These are phyloP conservation scores for Lordiphosa collinella DNA, from an alignment of 1,140 invertebrate species.

Conservation along the genomic window DNA sequence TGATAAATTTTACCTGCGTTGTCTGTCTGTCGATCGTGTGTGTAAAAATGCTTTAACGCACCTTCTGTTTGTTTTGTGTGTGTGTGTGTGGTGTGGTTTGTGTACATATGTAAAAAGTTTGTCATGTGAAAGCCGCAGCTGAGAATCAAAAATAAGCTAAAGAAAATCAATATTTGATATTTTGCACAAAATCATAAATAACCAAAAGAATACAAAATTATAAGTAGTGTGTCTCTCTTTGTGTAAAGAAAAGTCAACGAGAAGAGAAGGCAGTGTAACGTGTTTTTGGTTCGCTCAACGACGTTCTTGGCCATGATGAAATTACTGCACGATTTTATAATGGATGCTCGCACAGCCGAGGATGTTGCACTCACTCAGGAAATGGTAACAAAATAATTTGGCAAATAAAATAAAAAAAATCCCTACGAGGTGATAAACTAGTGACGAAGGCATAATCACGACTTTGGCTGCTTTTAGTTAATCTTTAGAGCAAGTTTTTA, in stretches of 20 bases:
- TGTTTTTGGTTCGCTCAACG: conserved; percentile 38
- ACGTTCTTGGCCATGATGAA: conserved; percentile 68
- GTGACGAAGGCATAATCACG: background rate
- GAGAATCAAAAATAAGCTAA: conserved; percentile 38
- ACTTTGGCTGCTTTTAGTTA: too few species aligned
- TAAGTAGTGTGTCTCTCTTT: too few species aligned
- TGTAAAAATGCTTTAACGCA: conserved; percentile 35
- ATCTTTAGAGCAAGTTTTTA: too few species aligned
- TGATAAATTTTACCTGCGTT: conserved; percentile 40
- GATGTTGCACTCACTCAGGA: conserved; percentile 76
- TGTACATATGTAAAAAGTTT: conserved; percentile 29
- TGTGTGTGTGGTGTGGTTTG: background rate
- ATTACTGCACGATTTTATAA: conserved; percentile 76
- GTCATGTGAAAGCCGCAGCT: conserved; percentile 57
- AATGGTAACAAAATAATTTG: conserved; percentile 62
- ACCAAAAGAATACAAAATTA: conserved; percentile 13
- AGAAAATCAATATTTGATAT: conserved; percentile 52
- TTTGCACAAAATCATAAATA: conserved; percentile 61
- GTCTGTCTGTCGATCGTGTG: conserved; percentile 46
- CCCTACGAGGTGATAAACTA: too few species aligned
- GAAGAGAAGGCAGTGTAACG: conserved; percentile 59
- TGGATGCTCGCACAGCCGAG: conserved; percentile 68
- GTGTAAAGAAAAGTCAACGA: conserved; percentile 28
- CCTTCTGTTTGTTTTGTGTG: conserved; percentile 9
- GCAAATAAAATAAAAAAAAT: too few species aligned